Evolutionary conservation across 2,888 invertebrate genomes (phyloP), one percentile per base, ranked within the genome.

Genomic region (Tryphoninae sp.): DNA sequence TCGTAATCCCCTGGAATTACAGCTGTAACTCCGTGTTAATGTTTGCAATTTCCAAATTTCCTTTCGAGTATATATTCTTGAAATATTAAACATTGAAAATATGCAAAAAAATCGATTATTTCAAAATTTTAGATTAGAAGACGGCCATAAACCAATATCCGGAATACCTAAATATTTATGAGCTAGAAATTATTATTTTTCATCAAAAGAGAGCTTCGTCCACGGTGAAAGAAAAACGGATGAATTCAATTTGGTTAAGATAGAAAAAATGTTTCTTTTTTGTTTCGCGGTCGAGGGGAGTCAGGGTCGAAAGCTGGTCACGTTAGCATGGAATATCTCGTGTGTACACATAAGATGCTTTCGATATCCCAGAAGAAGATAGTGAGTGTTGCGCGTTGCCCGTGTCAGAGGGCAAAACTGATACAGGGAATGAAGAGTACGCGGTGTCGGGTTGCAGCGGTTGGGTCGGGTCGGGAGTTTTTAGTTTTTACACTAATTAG

Each of bases 401-500:
- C 42, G n/a, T 74, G 73, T 55, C 40, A 26, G 62, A 64, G 59
- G 55, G 45, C 22, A 71, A 76, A 74, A 78, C 40, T 69, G 65
- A 77, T 62, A 26, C 51, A 40, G 62, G 74, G 72, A 73, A 62
- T 65, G 68, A 45, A 69, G 78, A 71, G 22, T 33, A 58, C 68
- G 76, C 81, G 82, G 87, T 88, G 86, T 89, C 89, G 88, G 85
- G 84, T 88, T 89, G 87, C 89, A 76, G 81, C 89, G 78, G 81
- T 84, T 78, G 84, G 81, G 82, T 84, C 81, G 83, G 83, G 84
- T 84, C 84, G 74, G 81, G 83, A 80, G 86, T 88, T 88, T 87
- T 88, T 86, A 87, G 88, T 90, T 90, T 91, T 91, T 90, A 89
- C 87, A 87, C 89, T 90, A 91, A 91, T 91, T 91, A 91, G 91